Base-by-base conservation (phyloP, 1,140 invertebrate genomes). In the Mactra quadrangularis region DNA sequence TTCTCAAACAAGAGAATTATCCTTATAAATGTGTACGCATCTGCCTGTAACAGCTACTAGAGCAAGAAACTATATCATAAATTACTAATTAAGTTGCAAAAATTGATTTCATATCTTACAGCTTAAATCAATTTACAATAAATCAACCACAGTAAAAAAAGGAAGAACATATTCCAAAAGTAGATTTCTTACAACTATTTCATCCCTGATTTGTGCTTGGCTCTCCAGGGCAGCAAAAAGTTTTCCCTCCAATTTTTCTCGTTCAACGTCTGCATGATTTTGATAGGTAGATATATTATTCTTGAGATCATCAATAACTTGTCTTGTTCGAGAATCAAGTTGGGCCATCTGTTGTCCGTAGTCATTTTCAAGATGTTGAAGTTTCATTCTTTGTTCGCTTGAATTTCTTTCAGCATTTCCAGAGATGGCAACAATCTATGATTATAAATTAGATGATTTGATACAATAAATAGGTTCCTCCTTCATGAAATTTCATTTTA, bases 301-400 rank as follows among this genome's bases (percentile, higher is more conserved):
- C 70, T 90, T 91, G 11, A 92, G 70, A n/a, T 92, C 90, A 15
- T 92, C 90, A 35, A 92, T 85, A 33, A 92, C 25, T 53, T 87
- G 87, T 15, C 87, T 59, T n/a, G 91, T 90, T 47, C 88, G 91
- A 13, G 85, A 81, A 71, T 92, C 91, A 17, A 92, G 83, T 82
- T 88, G 83, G 3, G 88, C 85, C 78, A 92, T 78, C 78, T 92
- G 89, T 31, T 89, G 87, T 41, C 84, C 87, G 15, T 89, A 87
- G 72, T 92, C 91, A 0, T 89, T 87, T 82, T 92, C 89, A 17
- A 92, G 53, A 60, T 90, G 89, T 66, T 89, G 85, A 7, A 92
- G 33, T 68, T 92, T 90, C 85, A 91, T 86, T 25, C 87, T 87
- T 53, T 87, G 85, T 64, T 92, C 90, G 50, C 86, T 87, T 7